Evolutionary conservation across 2,797 vertebrate species (phyloP), one percentile per base, ranked within the genome.

Genomic region (Paedocypris micromegethes): DNA sequence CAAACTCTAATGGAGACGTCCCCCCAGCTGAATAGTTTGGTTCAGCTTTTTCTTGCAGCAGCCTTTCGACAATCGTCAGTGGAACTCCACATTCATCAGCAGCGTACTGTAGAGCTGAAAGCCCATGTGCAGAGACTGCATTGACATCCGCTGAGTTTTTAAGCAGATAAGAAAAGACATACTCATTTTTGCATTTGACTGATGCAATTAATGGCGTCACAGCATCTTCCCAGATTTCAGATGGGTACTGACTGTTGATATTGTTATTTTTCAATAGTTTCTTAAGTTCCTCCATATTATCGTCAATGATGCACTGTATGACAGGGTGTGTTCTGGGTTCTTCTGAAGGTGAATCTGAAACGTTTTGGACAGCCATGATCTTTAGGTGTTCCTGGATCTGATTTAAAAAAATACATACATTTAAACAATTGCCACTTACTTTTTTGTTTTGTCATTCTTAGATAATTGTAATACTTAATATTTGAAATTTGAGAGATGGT

Each of bases 121-220:
- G 43, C 0, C 0, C 1, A 0, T 2, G 39, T 0, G 5, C 0
- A 2, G 79, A 85, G 0, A 0, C 0, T 1, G 0, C 2, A 59
- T 82, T 72, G 51, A 81, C 78, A 3, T 86, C 2, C 5, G 62
- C 82, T 8, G 55, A 62, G 0, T 78, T 2, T 44, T 43, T 0
- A 0, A 87, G 45, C 0, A 88, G 72, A 48, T 76, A 80, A 1
- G 2, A 0, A 37, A 4, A 83, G 39, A 87, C 8, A 4, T 78
- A 5, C 4, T 0, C 43, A 0, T 74, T 78, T 1, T 72, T 48
- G n/a, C 49, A 68, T 6, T 40, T 3, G 72, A 82, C 72, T 68
- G 85, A 80, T 74, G 82, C 81, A 49, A 66, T 80, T 9, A 82
- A 58, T 9, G 72, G 81, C 0, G 82, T 79, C 23, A 87, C 58